Base-by-base conservation (phyloP, 2,113 vertebrate species). In the Brachirus orientalis region DNA sequence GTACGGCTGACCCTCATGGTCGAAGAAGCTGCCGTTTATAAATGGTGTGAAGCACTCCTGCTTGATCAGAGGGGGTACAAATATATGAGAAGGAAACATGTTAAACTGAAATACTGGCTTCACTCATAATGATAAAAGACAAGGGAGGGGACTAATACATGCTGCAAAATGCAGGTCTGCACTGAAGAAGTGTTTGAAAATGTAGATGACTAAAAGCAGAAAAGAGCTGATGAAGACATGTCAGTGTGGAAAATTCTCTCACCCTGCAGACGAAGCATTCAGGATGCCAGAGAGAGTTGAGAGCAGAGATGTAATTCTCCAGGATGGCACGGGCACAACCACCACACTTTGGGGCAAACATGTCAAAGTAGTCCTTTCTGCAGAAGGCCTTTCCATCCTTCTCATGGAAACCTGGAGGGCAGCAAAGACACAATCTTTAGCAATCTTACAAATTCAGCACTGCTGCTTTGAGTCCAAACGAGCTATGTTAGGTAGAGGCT, bases 1-100 rank as follows among this genome's bases (percentile, higher is more conserved):
- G 93, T 97, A 99, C 2, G 98, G 98, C 92, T 98, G 98, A 66
- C 97, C 97, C 0, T 98, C 97, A 0, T 99, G 98, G 91, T 99
- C 97, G 0, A 99, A 99, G 92, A 99, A 99, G 92, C 98, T 99
- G 91, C 98, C 98, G 0, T 98, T 97, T 54, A 98, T 58, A 16
- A 99, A 99, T 0, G 97, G 98, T 0, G 96, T 98, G 88, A 98
- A 99, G 82, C 98, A 99, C 51, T 98, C 97, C 97, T 99, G 91
- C 36, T 37, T 63, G 17, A 71, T 13, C 1, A 56, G n/a, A 28
- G 60, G 9, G 5, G 35, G 10, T 5, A 43, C 40, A 43, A 19
- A 28, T 28, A 28, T 7, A 62, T 10, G 47, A 47, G 10, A 43
- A 4, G 12, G 11, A 43, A 43, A 43, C 40, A 43, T 10, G n/a